Conservation (phyloP, 2,113 vertebrate species). For the Rhabdornis inornatus region DNA sequence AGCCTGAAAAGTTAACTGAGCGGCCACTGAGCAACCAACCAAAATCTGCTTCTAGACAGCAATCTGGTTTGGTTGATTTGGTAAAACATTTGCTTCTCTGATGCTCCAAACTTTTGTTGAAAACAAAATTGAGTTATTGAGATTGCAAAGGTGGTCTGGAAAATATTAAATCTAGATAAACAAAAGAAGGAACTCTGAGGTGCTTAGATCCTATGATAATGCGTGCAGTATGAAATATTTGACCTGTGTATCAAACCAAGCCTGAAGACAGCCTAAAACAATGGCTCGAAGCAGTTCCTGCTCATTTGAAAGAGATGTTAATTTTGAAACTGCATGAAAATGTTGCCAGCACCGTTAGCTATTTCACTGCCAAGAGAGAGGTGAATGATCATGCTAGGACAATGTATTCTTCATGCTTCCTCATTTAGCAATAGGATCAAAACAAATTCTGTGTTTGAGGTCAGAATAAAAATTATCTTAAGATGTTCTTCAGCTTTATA, state of each 20-base stretch:
- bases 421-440: slow-evolving; percentile 30
- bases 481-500: neutral
- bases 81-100: neutral
- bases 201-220: slow-evolving; percentile 1
- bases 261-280: neutral
- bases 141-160: slow-evolving; percentile 3
- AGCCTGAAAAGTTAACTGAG: neutral
- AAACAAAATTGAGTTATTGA: neutral
- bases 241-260: neutral
- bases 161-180: neutral
- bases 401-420: neutral
- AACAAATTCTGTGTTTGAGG: neutral
- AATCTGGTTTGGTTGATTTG: neutral
- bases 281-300: slow-evolving; percentile 32
- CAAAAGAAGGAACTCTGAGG: slow-evolving; percentile 2
- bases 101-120: neutral
- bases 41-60: neutral
- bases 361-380: slow-evolving; percentile 26
- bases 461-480: neutral
- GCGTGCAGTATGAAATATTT: neutral
- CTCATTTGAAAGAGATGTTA: slow-evolving; percentile 15
- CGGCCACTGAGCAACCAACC: neutral
- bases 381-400: slow-evolving; percentile 1
- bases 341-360: neutral
- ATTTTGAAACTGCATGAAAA: slow-evolving; percentile 26